Evolutionary conservation across 2,797 vertebrate genomes (phyloP), one percentile per base, ranked within the genome.

Genomic region (Pogoniulus pusillus): DNA sequence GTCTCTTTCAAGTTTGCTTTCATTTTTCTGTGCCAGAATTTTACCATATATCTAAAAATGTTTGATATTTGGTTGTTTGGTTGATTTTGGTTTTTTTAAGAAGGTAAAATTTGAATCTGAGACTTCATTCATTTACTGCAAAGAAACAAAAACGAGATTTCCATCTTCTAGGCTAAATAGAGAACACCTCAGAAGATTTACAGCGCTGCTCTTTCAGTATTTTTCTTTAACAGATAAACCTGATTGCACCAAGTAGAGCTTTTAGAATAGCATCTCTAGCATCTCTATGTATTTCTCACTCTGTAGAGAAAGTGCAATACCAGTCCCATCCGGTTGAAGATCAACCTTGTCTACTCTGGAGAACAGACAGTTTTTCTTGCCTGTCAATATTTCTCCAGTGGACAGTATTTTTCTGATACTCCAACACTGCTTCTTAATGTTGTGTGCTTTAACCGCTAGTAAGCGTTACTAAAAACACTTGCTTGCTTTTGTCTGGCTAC

Each of bases 291-390:
- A 81, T 72, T 89, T 82, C 29, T 17, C 73, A 23, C 57, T 69
- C 80, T 75, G 78, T 30, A 85, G 47, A 71, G 49, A 73, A 71
- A 45, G n/a, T 89, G 43, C 64, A 68, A 35, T 83, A 51, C 24
- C 54, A n/a, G 19, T 74, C 39, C 87, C 92, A 94, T 95, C 89
- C 5, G 75, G 87, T 72, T 94, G 89, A 95, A 94, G 94, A 95
- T 95, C 94, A 95, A 91, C 91, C 94, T 95, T 94, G 94, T 96
- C 93, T 91, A n/a, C 94, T 95, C 92, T 66, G 82, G 90, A 93
- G 95, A 93, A 82, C 55, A 94, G 90, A 76, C 91, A 79, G 34
- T 77, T 90, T 89, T 91, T 92, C 82, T 94, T 86, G 53, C 77
- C 92, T 95, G 82, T 91, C 89, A 90, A 1, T 82, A 63, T 23